Base-by-base conservation (phyloP, 2,888 invertebrate species). In the Aplocera efformata region DNA sequence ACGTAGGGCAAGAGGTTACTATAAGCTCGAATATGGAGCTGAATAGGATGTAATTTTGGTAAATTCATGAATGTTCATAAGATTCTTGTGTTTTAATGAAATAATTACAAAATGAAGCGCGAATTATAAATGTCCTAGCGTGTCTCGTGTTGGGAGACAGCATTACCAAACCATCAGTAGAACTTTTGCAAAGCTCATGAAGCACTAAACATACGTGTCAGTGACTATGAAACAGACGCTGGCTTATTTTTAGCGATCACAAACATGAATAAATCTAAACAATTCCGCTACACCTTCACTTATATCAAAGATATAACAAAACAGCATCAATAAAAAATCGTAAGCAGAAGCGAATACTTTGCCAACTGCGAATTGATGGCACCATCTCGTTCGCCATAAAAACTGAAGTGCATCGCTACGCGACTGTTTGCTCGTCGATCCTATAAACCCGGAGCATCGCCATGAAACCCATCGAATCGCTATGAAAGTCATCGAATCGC, bases 301-400 rank as follows among this genome's bases (percentile, higher is more conserved):
- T 10, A 7, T 17, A 26, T 22, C 38, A 32, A 39, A 26, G 30
- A 35, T 28, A 38, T 37, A 33, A 41, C 33, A 43, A 43, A 39
- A 50, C 35, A 28, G 39, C 40, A 36, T 25, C 44, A 36, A 48
- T 55, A 52, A 52, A 55, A 50, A 33, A 50, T 37, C 42, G 42
- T 52, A 48, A 52, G 50, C 44, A 52, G 41, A 45, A 42, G 34
- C 26, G 49, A 46, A 50, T 50, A 52, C 40, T 42, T 50, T 29
- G 10, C 50, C 45, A 45, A 47, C 50, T 38, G 40, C 28, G 39
- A 35, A 50, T 52, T 48, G 48, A 55, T 41, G 50, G 42, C 47
- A 44, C 45, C 44, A 51, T 48, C 39, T 44, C 34, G 35, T 27
- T 10, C 25, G 8, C 23, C 32, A 45, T 45, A 45, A 45, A 45